Evolutionary conservation across 2,888 invertebrate genomes (phyloP).

Genomic region (Amphimallon solstitiale): DNA sequence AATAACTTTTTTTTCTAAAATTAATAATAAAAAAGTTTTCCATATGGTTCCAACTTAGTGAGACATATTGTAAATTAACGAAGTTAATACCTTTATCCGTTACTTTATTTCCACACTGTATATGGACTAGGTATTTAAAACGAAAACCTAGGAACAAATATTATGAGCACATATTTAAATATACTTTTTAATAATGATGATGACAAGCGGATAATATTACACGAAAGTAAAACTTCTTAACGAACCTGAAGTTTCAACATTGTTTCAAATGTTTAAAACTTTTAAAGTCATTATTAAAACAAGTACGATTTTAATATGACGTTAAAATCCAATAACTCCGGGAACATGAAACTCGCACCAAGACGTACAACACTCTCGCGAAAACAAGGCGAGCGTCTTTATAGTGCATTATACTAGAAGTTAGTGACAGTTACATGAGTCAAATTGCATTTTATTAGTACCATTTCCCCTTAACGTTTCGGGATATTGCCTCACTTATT

Average conservation of each 20-base stretch:
- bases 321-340: neutral
- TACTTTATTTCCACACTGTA: too few relatives aligned
- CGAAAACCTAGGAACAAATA: too few relatives aligned
- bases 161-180: too few relatives aligned
- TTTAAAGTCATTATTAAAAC: slow-evolving; percentile 5
- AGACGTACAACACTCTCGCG: neutral
- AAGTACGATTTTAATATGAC: neutral
- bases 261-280: slow-evolving; percentile 7
- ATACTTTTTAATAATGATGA: too few relatives aligned
- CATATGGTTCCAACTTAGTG: too few relatives aligned
- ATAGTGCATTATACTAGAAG: neutral
- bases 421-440: slow-evolving; percentile 15
- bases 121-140: too few relatives aligned
- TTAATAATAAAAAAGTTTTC: too few relatives aligned
- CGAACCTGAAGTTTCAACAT: neutral
- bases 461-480: neutral
- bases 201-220: too few relatives aligned
- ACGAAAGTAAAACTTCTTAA: too few relatives aligned
- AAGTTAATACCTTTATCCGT: too few relatives aligned
- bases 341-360: neutral
- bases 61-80: too few relatives aligned
- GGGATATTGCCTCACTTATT: neutral
- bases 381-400: neutral
- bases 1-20: too few relatives aligned
- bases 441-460: slow-evolving; percentile 6